Evolutionary conservation across 2,113 vertebrate genomes (phyloP).

Genomic region (Odocoileus hemionus): DNA sequence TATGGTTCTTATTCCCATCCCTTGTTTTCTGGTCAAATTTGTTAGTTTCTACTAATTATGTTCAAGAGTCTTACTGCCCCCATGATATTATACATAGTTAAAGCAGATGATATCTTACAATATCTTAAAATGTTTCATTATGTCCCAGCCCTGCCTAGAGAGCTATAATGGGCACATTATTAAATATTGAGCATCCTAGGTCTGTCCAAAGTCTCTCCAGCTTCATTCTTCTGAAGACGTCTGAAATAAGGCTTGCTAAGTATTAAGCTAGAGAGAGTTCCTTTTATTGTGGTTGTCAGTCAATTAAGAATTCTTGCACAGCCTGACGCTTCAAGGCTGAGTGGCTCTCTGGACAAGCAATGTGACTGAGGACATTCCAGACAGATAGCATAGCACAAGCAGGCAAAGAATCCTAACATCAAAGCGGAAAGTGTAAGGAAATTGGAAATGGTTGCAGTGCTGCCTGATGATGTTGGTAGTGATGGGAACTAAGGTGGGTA

Average conservation of each 20-base stretch:
- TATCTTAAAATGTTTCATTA: not conserved
- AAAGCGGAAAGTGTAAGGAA: not conserved
- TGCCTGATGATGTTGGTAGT: not conserved
- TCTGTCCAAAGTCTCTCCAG: not conserved
- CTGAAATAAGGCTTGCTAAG: conserved; percentile 1
- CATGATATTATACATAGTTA: not conserved
- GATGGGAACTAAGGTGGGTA: not conserved
- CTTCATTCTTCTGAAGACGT: not conserved
- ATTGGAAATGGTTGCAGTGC: not conserved
- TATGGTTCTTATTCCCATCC: not conserved
- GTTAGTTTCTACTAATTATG: not conserved
- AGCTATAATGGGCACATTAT: not conserved
- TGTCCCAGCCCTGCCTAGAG: not conserved
- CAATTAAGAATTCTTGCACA: not conserved
- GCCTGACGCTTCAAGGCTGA: not conserved
- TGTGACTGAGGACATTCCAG: not conserved
- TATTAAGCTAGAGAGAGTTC: not conserved
- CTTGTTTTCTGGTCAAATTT: conserved; percentile 10
- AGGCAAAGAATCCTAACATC: not conserved
- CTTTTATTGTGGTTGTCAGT: conserved; percentile 6
- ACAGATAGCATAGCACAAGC: not conserved
- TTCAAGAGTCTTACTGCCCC: not conserved
- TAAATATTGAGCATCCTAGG: not conserved
- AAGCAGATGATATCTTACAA: not conserved
- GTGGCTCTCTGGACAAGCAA: not conserved